A percentile compares a stretch with the other conserved stretches of the same genome.
phyloP scores from a whole-genome alignment of 2,113 vertebrate species.

The Rhagologus leucostigma region DNA sequence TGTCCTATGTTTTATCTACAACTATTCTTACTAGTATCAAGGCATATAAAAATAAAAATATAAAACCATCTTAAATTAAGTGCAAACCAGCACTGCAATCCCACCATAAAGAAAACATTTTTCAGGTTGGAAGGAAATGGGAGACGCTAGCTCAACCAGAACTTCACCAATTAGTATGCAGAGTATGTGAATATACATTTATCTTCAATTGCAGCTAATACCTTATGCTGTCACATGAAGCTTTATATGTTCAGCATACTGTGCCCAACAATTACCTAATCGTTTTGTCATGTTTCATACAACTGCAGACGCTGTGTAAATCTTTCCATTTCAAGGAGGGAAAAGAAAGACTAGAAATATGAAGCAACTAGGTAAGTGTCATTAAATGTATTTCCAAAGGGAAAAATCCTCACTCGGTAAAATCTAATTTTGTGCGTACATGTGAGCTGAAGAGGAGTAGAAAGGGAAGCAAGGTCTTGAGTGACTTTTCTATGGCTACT shows the following conservation, averaged over 20 bases:
- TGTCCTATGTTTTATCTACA: neutral
- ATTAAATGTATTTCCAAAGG: neutral
- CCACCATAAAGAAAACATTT: neutral
- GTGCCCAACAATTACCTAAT: neutral
- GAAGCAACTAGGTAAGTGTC: conserved; percentile 22
- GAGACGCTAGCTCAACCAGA: neutral
- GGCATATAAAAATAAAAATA: neutral
- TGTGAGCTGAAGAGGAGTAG: neutral
- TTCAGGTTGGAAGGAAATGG: neutral
- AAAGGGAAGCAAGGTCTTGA: neutral
- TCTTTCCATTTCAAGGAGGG: conserved; percentile 48
- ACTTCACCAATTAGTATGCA: neutral
- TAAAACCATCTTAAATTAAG: neutral
- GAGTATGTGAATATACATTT: neutral
- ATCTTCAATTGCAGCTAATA: neutral
- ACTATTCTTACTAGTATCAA: neutral
- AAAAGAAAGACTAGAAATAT: neutral
- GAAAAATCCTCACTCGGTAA: neutral
- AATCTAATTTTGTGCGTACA: neutral
- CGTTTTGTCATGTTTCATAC: conserved; percentile 1
- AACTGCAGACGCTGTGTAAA: conserved; percentile 52
- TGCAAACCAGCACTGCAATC: neutral
- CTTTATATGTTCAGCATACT: neutral
- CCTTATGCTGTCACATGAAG: neutral
- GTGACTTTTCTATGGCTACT: neutral